Percentiles rank a stretch among this genome's conserved stretches.
Evolutionary conservation across 1,140 invertebrate species (phyloP).

Genomic region (Camponotus vicinus): DNA sequence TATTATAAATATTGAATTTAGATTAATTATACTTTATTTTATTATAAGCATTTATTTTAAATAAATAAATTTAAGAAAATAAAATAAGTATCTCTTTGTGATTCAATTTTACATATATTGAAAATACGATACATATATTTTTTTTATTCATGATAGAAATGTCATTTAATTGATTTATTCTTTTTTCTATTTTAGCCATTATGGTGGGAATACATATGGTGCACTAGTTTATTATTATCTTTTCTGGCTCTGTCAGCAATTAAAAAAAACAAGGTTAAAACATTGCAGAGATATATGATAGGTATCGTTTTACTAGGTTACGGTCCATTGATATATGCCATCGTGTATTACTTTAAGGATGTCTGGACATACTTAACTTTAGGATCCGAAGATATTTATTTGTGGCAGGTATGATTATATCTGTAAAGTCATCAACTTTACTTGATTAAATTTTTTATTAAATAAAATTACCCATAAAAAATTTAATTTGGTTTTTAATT

Average conservation of each 20-base stretch:
- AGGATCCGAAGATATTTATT: constrained; percentile 89
- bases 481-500: too few relatives aligned
- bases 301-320: constrained; percentile 93
- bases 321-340: constrained; percentile 93
- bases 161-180: background rate
- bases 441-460: background rate
- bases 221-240: constrained; percentile 93
- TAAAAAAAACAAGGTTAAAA: constrained; percentile 92
- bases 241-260: constrained; percentile 95
- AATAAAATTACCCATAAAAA: background rate
- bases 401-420: constrained; percentile 91
- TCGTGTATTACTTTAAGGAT: constrained; percentile 94
- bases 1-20: background rate
- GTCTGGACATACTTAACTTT: constrained; percentile 92
- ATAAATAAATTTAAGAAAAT: constrained; percentile 1
- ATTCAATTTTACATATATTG: background rate
- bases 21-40: background rate
- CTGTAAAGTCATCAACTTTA: background rate
- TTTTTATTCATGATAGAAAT: background rate
- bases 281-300: constrained; percentile 94
- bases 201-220: constrained; percentile 98
- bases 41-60: background rate
- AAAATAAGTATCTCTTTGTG: background rate
- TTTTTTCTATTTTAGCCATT: constrained; percentile 88
- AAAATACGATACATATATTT: background rate